A percentile compares a stretch with the other conserved stretches of the same genome.
Evolutionary conservation across 2,113 vertebrate species (phyloP).

Genomic region (Microcebus griseorufus): DNA sequence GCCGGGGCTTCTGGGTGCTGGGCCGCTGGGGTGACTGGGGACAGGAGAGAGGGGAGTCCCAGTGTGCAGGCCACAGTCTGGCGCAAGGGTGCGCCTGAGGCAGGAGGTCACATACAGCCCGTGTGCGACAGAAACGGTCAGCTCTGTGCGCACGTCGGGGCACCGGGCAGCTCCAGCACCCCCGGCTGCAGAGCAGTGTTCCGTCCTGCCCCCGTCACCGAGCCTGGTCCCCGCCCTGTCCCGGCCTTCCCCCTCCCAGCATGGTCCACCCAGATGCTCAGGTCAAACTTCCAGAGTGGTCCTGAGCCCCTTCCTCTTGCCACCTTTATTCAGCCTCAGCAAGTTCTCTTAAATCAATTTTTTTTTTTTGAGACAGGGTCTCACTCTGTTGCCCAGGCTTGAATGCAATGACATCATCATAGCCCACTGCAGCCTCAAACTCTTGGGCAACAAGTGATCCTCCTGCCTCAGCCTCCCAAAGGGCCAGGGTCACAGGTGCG

Average conservation of each 20-base stretch:
- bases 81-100: neutral
- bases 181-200: too few relatives aligned
- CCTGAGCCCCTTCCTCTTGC: neutral
- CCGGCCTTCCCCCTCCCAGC: neutral
- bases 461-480: neutral
- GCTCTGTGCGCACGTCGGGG: rapidly evolving
- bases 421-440: too few relatives aligned
- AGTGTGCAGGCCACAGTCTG: rapidly evolving
- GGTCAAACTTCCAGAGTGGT: neutral
- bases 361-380: too few relatives aligned
- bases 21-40: rapidly evolving
- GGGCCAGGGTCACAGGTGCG: neutral
- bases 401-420: too few relatives aligned
- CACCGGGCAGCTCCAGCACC: neutral
- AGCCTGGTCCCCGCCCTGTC: rapidly evolving
- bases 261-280: neutral
- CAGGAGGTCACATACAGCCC: rapidly evolving
- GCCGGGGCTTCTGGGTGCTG: neutral
- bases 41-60: rapidly evolving
- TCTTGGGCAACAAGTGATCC: too few relatives aligned
- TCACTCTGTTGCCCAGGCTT: too few relatives aligned
- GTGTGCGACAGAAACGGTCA: rapidly evolving
- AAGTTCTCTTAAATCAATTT: neutral
- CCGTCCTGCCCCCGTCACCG: rapidly evolving
- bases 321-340: neutral